Percentiles rank a stretch among this genome's conserved stretches.
Conservation (phyloP, 2,797 vertebrate species). For the Arnoldichthys spilopterus region DNA sequence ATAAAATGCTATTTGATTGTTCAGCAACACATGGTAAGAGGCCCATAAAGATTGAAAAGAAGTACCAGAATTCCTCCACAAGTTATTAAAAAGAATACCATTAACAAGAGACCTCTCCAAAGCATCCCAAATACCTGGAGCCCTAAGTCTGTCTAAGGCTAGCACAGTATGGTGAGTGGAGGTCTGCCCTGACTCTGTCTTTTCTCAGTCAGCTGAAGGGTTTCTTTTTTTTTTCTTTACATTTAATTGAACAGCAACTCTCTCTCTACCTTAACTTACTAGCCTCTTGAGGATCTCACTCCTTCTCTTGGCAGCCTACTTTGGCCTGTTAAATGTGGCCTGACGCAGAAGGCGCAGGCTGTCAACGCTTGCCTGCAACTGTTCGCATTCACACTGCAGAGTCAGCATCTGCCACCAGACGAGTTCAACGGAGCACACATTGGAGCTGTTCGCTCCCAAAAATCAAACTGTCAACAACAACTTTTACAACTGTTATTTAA, state of each 20-base stretch:
- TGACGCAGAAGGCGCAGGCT: slow-evolving; percentile 6
- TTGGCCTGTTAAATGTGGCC: slow-evolving; percentile 18
- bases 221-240: slow-evolving; percentile 15
- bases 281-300: slow-evolving; percentile 31
- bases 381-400: slow-evolving; percentile 33
- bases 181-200: background rate
- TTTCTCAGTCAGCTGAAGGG: slow-evolving; percentile 14
- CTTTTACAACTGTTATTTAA: slow-evolving; percentile 4
- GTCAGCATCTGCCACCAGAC: slow-evolving; percentile 27
- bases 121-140: background rate
- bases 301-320: slow-evolving; percentile 33
- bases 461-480: slow-evolving; percentile 48
- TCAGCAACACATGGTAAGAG: background rate
- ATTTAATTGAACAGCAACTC: slow-evolving; percentile 34
- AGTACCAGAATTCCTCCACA: background rate
- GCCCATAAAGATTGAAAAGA: background rate
- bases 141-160: background rate
- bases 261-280: slow-evolving; percentile 30
- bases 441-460: background rate
- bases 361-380: slow-evolving; percentile 19
- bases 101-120: background rate
- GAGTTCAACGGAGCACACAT: background rate
- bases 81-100: background rate
- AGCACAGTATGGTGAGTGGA: no score
- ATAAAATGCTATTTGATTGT: background rate